A percentile compares a stretch with the other conserved stretches of the same genome.
phyloP scores from a whole-genome alignment of 2,888 invertebrate species.

The Reticulitermes lucifugus region DNA sequence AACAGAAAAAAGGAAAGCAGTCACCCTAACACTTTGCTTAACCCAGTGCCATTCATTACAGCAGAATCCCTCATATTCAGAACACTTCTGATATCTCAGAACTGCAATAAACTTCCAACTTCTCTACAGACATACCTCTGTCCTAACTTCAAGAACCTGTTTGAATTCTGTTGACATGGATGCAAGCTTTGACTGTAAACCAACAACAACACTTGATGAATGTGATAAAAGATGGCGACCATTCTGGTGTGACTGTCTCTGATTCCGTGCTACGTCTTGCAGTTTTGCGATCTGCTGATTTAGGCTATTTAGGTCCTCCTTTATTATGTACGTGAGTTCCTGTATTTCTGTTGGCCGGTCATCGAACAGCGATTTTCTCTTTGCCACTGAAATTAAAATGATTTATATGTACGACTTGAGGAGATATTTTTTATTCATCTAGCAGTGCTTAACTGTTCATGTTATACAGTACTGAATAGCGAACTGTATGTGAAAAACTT shows the following conservation, averaged over 20 bases:
- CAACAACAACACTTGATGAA: slow-evolving; percentile 92
- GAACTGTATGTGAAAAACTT: no score
- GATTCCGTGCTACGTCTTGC: slow-evolving; percentile 83
- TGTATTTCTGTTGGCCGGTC: slow-evolving; percentile 97
- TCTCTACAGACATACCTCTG: slow-evolving; percentile 72
- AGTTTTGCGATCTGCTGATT: slow-evolving; percentile 97
- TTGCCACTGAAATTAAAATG: slow-evolving; percentile 83
- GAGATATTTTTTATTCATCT: background rate
- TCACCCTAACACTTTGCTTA: no score
- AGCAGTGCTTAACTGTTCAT: background rate
- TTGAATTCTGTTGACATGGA: slow-evolving; percentile 98
- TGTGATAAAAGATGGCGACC: slow-evolving; percentile 86
- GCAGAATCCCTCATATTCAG: no score
- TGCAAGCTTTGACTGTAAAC: slow-evolving; percentile 93
- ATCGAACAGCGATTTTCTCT: slow-evolving; percentile 96
- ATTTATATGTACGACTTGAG: slow-evolving; percentile 28
- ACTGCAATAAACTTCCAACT: no score
- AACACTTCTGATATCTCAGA: no score
- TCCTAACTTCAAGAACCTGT: slow-evolving; percentile 95
- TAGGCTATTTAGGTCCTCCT: slow-evolving; percentile 93
- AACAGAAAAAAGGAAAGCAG: no score
- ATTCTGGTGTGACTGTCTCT: slow-evolving; percentile 65
- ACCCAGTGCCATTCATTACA: no score
- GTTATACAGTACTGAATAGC: no score
- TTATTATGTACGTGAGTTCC: slow-evolving; percentile 96